These are phyloP conservation scores for Dysidea cf. avara DNA, from an alignment of 37 sponge, comb jelly and placozoan species.

Conservation along the genomic window DNA sequence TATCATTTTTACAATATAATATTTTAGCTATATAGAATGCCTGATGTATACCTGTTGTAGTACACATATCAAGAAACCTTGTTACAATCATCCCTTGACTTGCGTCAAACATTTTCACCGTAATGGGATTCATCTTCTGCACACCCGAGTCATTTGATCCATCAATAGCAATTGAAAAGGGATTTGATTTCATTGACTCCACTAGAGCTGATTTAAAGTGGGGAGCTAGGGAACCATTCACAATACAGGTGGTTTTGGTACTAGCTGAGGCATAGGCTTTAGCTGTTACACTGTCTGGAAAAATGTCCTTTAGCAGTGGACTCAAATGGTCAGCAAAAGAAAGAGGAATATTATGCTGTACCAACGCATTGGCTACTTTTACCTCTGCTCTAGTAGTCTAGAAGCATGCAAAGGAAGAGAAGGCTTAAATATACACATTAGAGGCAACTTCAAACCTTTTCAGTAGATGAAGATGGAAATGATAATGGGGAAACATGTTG, in stretches of 20 bases:
- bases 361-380: slow-evolving; percentile 41
- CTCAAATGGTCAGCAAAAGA: slow-evolving; percentile 52
- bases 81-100: slow-evolving; percentile 15
- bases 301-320: slow-evolving; percentile 41
- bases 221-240: slow-evolving; percentile 58
- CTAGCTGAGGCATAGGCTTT: slow-evolving; percentile 25
- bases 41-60: slow-evolving; percentile 35
- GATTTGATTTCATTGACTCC: slow-evolving; percentile 31
- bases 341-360: slow-evolving; percentile 49
- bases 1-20: too few species aligned
- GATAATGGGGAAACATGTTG: neutral
- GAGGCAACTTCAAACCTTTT: neutral
- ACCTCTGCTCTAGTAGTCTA: slow-evolving; percentile 49
- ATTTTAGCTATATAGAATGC: too few species aligned
- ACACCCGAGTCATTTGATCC: slow-evolving; percentile 65
- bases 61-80: slow-evolving; percentile 55
- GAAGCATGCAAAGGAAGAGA: neutral
- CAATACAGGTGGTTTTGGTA: slow-evolving; percentile 69
- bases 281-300: slow-evolving; percentile 51
- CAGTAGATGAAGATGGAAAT: neutral
- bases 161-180: slow-evolving; percentile 58
- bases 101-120: slow-evolving; percentile 42
- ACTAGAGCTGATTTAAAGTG: slow-evolving; percentile 35
- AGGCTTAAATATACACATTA: neutral
- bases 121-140: slow-evolving; percentile 64